phyloP scores from a whole-genome alignment of 2,888 invertebrate genomes.

The Trichopoda pennipes region DNA sequence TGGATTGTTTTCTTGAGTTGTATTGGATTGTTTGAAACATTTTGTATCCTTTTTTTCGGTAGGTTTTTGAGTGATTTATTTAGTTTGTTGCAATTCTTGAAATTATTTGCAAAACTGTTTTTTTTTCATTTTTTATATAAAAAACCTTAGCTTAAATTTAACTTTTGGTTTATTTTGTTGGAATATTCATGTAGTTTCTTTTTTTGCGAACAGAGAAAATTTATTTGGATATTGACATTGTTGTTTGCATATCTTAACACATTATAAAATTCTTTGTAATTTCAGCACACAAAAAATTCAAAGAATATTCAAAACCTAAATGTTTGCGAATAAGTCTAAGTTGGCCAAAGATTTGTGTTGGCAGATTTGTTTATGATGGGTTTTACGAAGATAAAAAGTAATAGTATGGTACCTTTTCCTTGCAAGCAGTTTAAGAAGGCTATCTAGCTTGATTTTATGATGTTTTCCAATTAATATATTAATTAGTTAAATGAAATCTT shows the following conservation, averaged over 20 bases:
- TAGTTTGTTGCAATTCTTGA: slow-evolving; percentile 77
- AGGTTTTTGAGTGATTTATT: slow-evolving; percentile 76
- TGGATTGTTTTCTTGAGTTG: slow-evolving; percentile 52
- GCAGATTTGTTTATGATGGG: slow-evolving; percentile 56
- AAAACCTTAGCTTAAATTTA: slow-evolving; percentile 31
- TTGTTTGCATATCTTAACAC: slow-evolving; percentile 77
- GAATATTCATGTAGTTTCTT: slow-evolving; percentile 60
- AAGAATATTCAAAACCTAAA: slow-evolving; percentile 43
- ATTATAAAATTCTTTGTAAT: slow-evolving; percentile 74
- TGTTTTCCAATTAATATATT: too few relatives aligned
- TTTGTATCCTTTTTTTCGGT: slow-evolving; percentile 67
- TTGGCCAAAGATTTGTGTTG: slow-evolving; percentile 8
- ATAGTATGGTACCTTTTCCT: too few relatives aligned
- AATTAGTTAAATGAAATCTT: too few relatives aligned
- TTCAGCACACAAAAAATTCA: slow-evolving; percentile 41
- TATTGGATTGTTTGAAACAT: slow-evolving; percentile 53
- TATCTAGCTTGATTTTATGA: too few relatives aligned
- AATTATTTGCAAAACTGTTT: slow-evolving; percentile 74
- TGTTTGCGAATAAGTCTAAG: slow-evolving; percentile 2
- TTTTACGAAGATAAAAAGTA: slow-evolving; percentile 29
- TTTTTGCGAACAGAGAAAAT: slow-evolving; percentile 3
- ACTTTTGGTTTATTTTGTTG: slow-evolving; percentile 23
- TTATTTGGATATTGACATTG: slow-evolving; percentile 69
- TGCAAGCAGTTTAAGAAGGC: too few relatives aligned
- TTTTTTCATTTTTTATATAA: slow-evolving; percentile 25